These are phyloP conservation scores for Andrena dorsata DNA, from an alignment of 2,888 invertebrate genomes.

Conservation along the genomic window DNA sequence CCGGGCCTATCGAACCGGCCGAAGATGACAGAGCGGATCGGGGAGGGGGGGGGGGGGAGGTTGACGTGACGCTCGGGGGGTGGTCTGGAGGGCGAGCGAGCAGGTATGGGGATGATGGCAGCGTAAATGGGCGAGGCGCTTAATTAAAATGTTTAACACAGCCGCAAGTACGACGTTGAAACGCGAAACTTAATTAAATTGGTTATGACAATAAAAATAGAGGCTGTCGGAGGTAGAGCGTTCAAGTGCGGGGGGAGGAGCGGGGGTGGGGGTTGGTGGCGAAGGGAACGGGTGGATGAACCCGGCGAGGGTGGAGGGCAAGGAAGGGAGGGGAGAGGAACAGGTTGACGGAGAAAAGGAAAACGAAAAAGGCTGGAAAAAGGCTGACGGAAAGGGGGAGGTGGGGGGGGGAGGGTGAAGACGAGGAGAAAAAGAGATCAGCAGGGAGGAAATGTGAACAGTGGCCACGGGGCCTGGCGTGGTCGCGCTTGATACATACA, in stretches of 20 bases:
- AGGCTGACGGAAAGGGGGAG: conserved; percentile 10
- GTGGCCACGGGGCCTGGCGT: conserved; percentile 27
- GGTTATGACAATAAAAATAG: conserved; percentile 76
- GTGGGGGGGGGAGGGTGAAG: conserved; percentile 11
- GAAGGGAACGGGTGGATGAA: conserved; percentile 15
- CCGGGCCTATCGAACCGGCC: conserved; percentile 18
- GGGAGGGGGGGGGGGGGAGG: conserved; percentile 18
- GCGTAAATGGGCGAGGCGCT: conserved; percentile 74
- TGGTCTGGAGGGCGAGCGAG: background rate
- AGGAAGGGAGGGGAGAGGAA: conserved; percentile 2
- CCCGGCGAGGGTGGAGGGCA: conserved; percentile 4
- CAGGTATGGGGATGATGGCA: conserved; percentile 30
- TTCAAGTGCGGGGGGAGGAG: conserved; percentile 1
- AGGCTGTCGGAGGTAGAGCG: conserved; percentile 47
- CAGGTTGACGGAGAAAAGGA: conserved; percentile 33
- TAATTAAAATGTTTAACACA: conserved; percentile 77
- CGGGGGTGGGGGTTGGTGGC: background rate
- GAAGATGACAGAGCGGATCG: conserved; percentile 17
- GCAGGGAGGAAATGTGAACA: conserved; percentile 51
- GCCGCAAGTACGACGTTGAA: conserved; percentile 74
- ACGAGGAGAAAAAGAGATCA: conserved; percentile 15
- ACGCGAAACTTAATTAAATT: conserved; percentile 77
- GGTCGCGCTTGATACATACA: conserved; percentile 6
- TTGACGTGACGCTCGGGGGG: conserved; percentile 21
- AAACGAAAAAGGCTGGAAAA: conserved; percentile 23